phyloP scores from a whole-genome alignment of 92 coral and sea anemone species.

The Palythoa caribaeorum region DNA sequence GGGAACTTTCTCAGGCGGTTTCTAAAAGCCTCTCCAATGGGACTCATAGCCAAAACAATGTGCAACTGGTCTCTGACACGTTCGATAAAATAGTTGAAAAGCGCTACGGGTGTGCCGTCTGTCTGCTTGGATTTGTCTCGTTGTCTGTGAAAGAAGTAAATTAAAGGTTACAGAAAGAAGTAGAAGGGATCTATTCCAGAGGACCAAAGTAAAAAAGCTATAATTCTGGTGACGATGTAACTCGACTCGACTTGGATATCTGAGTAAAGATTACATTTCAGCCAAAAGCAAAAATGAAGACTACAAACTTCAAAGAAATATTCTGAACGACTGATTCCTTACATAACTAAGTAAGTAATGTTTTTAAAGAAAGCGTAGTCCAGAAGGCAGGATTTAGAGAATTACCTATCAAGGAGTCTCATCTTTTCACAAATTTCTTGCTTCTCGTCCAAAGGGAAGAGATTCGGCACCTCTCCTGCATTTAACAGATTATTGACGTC shows the following conservation, averaged over 20 bases:
- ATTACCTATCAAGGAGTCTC: slow-evolving; percentile 93
- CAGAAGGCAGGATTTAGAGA: not conserved
- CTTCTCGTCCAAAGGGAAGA: slow-evolving; percentile 96
- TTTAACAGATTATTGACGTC: slow-evolving; percentile 96
- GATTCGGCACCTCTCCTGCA: slow-evolving; percentile 98
- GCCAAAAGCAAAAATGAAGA: not conserved
- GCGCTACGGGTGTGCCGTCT: slow-evolving; percentile 97
- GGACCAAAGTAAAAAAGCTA: too few species aligned
- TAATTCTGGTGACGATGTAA: too few species aligned
- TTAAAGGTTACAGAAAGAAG: too few species aligned
- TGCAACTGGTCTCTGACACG: slow-evolving; percentile 98
- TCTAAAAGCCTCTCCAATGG: slow-evolving; percentile 98
- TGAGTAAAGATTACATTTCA: too few species aligned
- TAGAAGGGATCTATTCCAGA: too few species aligned
- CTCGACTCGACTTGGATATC: too few species aligned
- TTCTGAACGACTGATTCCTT: not conserved
- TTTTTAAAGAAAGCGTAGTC: not conserved
- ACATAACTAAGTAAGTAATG: not conserved
- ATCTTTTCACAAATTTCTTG: slow-evolving; percentile 99
- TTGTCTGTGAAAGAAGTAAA: slow-evolving; percentile 68
- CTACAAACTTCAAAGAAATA: not conserved
- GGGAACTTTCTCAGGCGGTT: slow-evolving; percentile 98
- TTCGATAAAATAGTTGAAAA: slow-evolving; percentile 95
- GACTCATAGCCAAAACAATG: slow-evolving; percentile 99
- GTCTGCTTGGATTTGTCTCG: slow-evolving; percentile 99